A percentile compares a stretch with the other conserved stretches of the same genome.
Conservation (phyloP, 2,113 vertebrate species). For the Tamias sibiricus region DNA sequence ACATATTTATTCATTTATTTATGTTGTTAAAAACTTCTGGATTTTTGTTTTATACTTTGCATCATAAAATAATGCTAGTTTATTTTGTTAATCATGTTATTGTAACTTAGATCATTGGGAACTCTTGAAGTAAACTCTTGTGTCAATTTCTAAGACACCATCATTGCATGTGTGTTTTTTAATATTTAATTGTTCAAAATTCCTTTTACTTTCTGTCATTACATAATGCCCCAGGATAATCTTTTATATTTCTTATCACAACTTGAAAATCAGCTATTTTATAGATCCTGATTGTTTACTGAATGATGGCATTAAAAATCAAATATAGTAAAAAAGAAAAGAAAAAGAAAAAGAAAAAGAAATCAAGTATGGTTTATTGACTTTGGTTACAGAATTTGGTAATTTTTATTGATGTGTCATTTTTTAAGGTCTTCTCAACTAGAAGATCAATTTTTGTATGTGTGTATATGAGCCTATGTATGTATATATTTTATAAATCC, state of each 20-base stretch:
- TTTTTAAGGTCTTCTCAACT: not conserved
- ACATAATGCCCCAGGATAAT: not conserved
- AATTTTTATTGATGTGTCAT: not conserved
- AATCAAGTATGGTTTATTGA: too few species aligned
- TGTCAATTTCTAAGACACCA: not conserved
- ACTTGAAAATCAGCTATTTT: not conserved
- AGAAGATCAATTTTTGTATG: not conserved
- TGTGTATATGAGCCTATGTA: not conserved
- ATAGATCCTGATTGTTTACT: not conserved
- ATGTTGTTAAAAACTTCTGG: too few species aligned
- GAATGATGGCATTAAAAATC: not conserved
- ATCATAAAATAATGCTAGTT: not conserved
- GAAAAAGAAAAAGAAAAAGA: too few species aligned
- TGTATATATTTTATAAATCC: not conserved
- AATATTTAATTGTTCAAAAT: not conserved
- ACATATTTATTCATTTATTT: too few species aligned
- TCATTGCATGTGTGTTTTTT: not conserved
- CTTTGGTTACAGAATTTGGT: not conserved
- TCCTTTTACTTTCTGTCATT: not conserved
- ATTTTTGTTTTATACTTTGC: too few species aligned
- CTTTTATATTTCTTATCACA: not conserved
- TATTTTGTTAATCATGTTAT: not conserved
- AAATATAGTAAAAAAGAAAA: too few species aligned
- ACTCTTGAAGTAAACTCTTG: not conserved
- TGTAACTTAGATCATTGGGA: too few species aligned